Evolutionary conservation across 2,888 invertebrate genomes (phyloP).

Genomic region (Toxonevra muliebris): DNA sequence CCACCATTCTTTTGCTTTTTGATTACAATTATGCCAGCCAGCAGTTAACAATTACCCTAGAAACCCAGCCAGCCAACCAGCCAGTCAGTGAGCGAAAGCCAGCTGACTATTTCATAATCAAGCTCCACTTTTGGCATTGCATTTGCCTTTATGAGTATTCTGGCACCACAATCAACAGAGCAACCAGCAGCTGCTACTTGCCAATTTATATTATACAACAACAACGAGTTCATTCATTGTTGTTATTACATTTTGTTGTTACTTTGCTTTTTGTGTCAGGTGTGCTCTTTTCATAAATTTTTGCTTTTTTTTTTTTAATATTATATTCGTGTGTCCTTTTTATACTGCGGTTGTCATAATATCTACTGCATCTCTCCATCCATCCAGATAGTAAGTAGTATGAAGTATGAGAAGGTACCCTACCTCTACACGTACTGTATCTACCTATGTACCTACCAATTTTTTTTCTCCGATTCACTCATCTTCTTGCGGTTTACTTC

Average conservation of each 20-base stretch:
- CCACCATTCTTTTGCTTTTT: too few relatives aligned
- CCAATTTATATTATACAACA: slow-evolving; percentile 12
- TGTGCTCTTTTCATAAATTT: not conserved
- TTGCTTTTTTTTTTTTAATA: not conserved
- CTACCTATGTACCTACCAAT: not conserved
- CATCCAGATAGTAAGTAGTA: too few relatives aligned
- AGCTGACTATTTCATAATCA: slow-evolving; percentile 17
- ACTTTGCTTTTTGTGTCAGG: not conserved
- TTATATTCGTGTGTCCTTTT: not conserved
- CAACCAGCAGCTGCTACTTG: slow-evolving; percentile 19
- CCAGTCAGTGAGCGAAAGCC: too few relatives aligned
- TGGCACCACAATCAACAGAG: not conserved
- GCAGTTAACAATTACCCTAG: slow-evolving; percentile 23
- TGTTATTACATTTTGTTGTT: slow-evolving; percentile 18
- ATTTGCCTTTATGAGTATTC: not conserved
- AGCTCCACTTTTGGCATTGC: slow-evolving; percentile 14
- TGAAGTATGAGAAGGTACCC: too few relatives aligned
- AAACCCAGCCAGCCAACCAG: slow-evolving; percentile 23
- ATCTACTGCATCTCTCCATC: slow-evolving; percentile 11
- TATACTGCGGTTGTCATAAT: slow-evolving; percentile 23
- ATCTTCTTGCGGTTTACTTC: slow-evolving; percentile 1
- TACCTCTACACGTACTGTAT: too few relatives aligned
- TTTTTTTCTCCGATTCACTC: not conserved
- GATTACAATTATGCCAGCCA: not conserved
- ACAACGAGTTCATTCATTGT: slow-evolving; percentile 25